Percentiles rank a stretch among this genome's conserved stretches.
These are phyloP conservation scores for Hydrozoanthus tunicans DNA, from an alignment of 64 coral and sea anemone species.

Conservation along the genomic window DNA sequence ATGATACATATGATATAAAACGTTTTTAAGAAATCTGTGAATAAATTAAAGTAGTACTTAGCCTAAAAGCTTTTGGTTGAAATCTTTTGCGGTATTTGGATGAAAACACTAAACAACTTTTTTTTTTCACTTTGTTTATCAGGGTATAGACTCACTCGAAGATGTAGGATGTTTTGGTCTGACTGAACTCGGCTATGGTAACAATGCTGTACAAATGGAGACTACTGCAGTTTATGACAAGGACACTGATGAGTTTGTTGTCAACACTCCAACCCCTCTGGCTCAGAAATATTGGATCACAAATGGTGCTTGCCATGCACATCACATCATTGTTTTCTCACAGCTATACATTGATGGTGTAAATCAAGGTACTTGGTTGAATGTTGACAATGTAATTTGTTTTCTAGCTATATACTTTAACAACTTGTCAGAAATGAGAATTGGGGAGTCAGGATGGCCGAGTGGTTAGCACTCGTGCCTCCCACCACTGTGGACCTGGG, in stretches of 20 bases:
- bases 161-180: constrained; percentile 26
- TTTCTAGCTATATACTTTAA: not conserved
- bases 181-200: constrained; percentile 24
- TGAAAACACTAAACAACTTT: not conserved
- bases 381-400: not conserved
- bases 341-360: constrained; percentile 33
- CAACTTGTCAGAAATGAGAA: no score
- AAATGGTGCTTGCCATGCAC: constrained; percentile 10
- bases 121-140: not conserved
- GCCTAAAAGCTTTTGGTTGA: not conserved
- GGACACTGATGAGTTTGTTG: constrained; percentile 14
- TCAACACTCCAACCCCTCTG: constrained; percentile 11
- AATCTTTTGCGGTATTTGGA: no score
- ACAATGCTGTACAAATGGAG: constrained; percentile 15
- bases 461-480: no score
- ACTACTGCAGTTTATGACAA: constrained; percentile 2
- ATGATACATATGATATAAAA: no score
- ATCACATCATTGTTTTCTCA: constrained; percentile 22
- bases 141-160: constrained; percentile 10
- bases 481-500: no score
- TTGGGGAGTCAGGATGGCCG: no score
- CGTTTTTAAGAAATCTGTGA: no score
- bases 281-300: constrained; percentile 34
- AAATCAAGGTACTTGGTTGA: not conserved
- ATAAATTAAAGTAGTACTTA: no score